Evolutionary conservation across 1,140 invertebrate species (phyloP), one percentile per base, ranked within the genome.

Genomic region (Ganaspis sp.): DNA sequence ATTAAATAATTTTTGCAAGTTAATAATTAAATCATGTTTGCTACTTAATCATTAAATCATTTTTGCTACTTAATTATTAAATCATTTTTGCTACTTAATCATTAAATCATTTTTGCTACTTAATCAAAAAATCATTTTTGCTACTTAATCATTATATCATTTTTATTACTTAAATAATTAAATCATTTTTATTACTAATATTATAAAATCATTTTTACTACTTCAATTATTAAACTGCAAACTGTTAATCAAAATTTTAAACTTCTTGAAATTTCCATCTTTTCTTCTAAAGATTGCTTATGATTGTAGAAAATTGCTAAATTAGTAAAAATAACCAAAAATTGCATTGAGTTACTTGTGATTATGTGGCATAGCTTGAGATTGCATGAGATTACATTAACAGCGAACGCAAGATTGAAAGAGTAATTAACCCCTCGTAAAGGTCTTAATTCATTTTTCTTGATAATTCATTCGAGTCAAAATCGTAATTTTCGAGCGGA

Each of bases 361-460:
- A 49, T 49, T 49, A 49, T 6, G 45, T 49, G 45, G 45, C 1
- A 5, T 49, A 5, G 45, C 45, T 17, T n/a, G 45, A 49, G 45
- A 49, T 49, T 49, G 45, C 45, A 49, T 49, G 45, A 49, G 42
- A 45, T 45, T 45, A 45, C 42, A 45, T 45, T 45, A 34, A 6
- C 2, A 34, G 42, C 42, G 17, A 6, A 49, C 15, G 1, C 12
- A 15, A 49, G 45, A 49, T 49, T 49, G 45, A 17, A 49, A 15
- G 45, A 49, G 45, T 49, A 49, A 49, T 49, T 49, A 49, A 49
- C 45, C 45, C 45, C 45, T 49, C 15, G 45, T 49, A 49, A 49
- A 17, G 17, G 17, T 49, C 15, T 49, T 49, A 49, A 49, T 49
- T 49, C 15, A 49, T 49, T n/a, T 49, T 17, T 49, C n/a, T 49